Base-by-base conservation (phyloP, 1,140 invertebrate genomes). In the Rhyzopertha dominica region DNA sequence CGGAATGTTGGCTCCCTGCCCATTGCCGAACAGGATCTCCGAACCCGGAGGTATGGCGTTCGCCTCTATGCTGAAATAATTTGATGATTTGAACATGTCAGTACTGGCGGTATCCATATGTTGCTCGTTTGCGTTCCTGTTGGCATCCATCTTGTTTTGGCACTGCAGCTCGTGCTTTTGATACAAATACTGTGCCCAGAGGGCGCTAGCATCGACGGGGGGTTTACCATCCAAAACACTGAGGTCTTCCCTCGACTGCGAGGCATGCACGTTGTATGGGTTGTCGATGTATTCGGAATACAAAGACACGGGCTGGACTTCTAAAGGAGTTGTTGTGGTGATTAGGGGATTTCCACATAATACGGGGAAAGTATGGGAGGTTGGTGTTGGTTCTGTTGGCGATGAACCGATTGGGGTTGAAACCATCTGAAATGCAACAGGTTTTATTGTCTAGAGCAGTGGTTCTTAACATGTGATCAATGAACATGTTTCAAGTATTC, bases 381-480 rank as follows among this genome's bases (percentile, higher is more conserved):
- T 32, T 32, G 46, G 14, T 24, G 43, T 40, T 12, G 62, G 62
- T 44, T 59, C 62, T 2, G 64, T 55, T 19, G 53, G 53, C 30
- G 74, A 69, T 17, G 74, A 68, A 3, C 74, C 74, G 28, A 79
- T 77, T 7, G 75, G 73, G n/a, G 76, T 77, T n/a, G 75, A 77
- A 32, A 76, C 69, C 71, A 77, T 75, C 75, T 77, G 67, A 7
- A 68, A 66, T 28, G n/a, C 20, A 31, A 31, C n/a, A 32, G 3
- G 4, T 12, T 9, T n/a, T n/a, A n/a, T n/a, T n/a, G n/a, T n/a
- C n/a, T n/a, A n/a, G n/a, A n/a, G n/a, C n/a, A n/a, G n/a, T n/a
- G n/a, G n/a, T n/a, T n/a, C n/a, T n/a, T n/a, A n/a, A n/a, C n/a
- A n/a, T n/a, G n/a, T n/a, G n/a, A n/a, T n/a, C n/a, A n/a, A n/a